Conservation (phyloP, 2,797 vertebrate species). For the Rhadinocentrus ornatus region DNA sequence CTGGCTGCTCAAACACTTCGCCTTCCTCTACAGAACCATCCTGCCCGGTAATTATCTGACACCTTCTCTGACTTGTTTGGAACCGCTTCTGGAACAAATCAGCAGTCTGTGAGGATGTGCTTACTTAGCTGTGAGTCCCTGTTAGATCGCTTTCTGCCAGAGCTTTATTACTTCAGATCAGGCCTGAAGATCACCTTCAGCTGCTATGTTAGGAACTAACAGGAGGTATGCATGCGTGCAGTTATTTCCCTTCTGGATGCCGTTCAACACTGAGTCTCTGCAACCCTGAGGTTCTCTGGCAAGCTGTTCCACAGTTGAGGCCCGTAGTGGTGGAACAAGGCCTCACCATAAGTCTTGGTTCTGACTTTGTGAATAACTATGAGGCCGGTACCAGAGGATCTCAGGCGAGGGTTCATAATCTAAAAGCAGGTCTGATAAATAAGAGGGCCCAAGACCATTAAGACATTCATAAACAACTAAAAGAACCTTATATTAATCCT, state of each 20-base stretch:
- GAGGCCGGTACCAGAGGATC: too few species aligned
- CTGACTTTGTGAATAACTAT: too few species aligned
- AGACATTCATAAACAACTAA: too few species aligned
- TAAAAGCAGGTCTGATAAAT: too few species aligned
- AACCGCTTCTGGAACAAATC: neutral
- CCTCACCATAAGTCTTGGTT: too few species aligned
- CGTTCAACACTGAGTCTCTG: slow-evolving; percentile 43
- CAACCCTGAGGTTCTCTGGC: too few species aligned
- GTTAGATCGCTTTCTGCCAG: neutral
- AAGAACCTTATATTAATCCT: too few species aligned
- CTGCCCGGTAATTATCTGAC: slow-evolving; percentile 86
- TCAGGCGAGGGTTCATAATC: too few species aligned
- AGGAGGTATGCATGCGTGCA: slow-evolving; percentile 43
- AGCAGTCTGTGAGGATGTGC: slow-evolving; percentile 8
- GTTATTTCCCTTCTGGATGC: slow-evolving; percentile 55
- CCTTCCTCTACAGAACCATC: slow-evolving; percentile 95
- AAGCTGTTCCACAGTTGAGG: too few species aligned
- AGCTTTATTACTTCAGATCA: slow-evolving; percentile 28
- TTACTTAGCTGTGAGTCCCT: slow-evolving; percentile 16
- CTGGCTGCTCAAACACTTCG: slow-evolving; percentile 97
- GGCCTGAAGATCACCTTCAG: slow-evolving; percentile 25
- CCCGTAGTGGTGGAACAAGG: too few species aligned
- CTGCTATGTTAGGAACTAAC: slow-evolving; percentile 28
- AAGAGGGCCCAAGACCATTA: too few species aligned
- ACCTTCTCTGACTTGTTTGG: neutral